Evolutionary conservation across 2,797 vertebrate species (phyloP), one percentile per base, ranked within the genome.

Genomic region (Melanotaenia parkinsoni): DNA sequence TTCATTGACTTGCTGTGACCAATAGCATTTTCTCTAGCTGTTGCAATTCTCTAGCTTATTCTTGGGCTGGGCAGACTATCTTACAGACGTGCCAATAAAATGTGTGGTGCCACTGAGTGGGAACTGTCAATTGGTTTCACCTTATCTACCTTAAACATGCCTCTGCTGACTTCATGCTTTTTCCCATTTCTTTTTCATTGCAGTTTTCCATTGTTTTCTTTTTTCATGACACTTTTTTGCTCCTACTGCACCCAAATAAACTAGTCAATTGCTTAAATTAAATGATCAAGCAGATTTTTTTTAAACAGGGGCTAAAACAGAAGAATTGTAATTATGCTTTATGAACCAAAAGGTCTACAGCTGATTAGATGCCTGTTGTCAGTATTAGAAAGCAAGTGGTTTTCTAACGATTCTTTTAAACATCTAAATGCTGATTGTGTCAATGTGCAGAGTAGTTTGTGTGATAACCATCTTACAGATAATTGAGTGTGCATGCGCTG

Each of bases 141-240:
- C 91, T 92, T 93, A 94, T 94, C 93, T 94, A 90, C 90, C 85
- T 91, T 91, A 88, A 93, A 92, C 93, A 94, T 88, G 90, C 91
- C 86, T 90, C 84, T 80, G 87, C 89, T 86, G 87, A 90, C 90
- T 91, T 86, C 69, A 85, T 77, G 83, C 82, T 72, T 78, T 74
- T 77, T 81, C 60, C 69, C 60, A 40, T 83, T 86, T 81, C 68
- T 73, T 78, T 87, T 87, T 85, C 61, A 79, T 81, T 77, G 63
- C 77, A 51, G 28, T 71, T 86, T 88, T 74, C 77, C 77, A 81
- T 91, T 86, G 83, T 90, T 85, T 76, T 78, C 32, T 54, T 68
- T 59, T 59, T 56, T 40, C 18, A 13, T 58, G 56, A 43, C 26
- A 32, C 32, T 32, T 32, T 32, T 32, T 56, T 66, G 67, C 68